A percentile compares a stretch with the other conserved stretches of the same genome.
Evolutionary conservation across 2,888 invertebrate species (phyloP).

Genomic region (Diachrysia chrysitis): DNA sequence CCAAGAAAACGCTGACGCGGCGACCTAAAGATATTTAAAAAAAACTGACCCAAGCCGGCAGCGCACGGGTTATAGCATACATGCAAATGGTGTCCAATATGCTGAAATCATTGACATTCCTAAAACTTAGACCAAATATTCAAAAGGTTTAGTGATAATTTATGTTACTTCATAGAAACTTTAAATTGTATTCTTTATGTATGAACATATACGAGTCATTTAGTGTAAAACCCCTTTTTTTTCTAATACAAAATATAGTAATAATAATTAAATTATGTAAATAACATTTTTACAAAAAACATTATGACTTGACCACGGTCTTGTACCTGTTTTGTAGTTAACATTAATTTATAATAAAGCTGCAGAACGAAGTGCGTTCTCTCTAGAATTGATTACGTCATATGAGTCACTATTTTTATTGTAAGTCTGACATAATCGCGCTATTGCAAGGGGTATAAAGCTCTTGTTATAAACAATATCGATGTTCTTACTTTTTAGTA

Average conservation of each 20-base stretch:
- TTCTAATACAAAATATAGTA: background rate
- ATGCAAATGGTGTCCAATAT: too few relatives aligned
- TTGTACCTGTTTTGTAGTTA: constrained; percentile 13
- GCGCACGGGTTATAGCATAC: too few relatives aligned
- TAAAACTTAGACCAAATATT: background rate
- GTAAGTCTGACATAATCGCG: constrained; percentile 55
- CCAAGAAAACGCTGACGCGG: background rate
- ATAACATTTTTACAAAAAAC: background rate
- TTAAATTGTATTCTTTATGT: background rate
- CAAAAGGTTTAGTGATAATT: background rate
- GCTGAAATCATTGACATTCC: too few relatives aligned
- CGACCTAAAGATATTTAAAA: background rate
- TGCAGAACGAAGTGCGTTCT: constrained; percentile 31
- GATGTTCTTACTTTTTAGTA: constrained; percentile 27
- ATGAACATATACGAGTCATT: background rate
- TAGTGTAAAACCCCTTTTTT: background rate
- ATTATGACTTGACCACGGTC: background rate
- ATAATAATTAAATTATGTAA: background rate
- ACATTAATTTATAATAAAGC: constrained; percentile 33
- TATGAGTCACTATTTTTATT: constrained; percentile 57
- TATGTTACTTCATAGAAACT: background rate
- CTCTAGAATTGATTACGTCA: constrained; percentile 44
- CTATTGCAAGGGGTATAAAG: constrained; percentile 33
- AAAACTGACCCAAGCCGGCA: background rate
- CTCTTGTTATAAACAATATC: constrained; percentile 35